A percentile compares a stretch with the other conserved stretches of the same genome.
These are phyloP conservation scores for Catharus minimus DNA, from an alignment of 2,113 vertebrate species.

Conservation along the genomic window DNA sequence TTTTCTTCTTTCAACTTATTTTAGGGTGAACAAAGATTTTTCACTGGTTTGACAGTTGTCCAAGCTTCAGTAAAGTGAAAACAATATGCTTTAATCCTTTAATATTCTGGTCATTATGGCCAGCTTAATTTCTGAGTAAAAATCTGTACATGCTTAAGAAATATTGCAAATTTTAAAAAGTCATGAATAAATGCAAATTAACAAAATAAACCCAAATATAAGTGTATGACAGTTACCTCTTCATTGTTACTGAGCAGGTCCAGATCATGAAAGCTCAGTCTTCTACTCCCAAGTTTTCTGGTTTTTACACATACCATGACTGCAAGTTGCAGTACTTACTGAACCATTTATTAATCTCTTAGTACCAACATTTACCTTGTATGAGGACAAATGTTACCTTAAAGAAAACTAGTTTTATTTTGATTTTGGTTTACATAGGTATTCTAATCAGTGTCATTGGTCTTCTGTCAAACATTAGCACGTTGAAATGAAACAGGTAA, in stretches of 20 bases:
- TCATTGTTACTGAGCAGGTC: not conserved
- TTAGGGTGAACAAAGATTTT: not conserved
- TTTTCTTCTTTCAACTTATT: not conserved
- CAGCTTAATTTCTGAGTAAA: not conserved
- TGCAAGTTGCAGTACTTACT: not conserved
- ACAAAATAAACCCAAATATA: not conserved
- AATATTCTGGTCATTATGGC: not conserved
- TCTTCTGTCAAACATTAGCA: not conserved
- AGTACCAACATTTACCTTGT: not conserved
- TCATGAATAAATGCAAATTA: not conserved
- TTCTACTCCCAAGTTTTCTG: not conserved
- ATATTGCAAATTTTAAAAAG: not conserved
- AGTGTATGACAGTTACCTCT: not conserved
- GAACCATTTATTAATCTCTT: not conserved
- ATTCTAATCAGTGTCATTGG: not conserved
- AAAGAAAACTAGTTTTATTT: not conserved
- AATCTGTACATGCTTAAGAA: not conserved
- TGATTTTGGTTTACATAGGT: not conserved
- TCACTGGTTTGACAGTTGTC: not conserved
- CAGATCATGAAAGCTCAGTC: not conserved
- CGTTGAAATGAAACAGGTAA: not conserved
- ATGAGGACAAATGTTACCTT: not conserved
- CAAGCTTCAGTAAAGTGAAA: not conserved
- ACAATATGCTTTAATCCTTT: not conserved
- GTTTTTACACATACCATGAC: not conserved